These are phyloP conservation scores for Lepus europaeus DNA, from an alignment of 2,113 vertebrate genomes.

Conservation along the genomic window DNA sequence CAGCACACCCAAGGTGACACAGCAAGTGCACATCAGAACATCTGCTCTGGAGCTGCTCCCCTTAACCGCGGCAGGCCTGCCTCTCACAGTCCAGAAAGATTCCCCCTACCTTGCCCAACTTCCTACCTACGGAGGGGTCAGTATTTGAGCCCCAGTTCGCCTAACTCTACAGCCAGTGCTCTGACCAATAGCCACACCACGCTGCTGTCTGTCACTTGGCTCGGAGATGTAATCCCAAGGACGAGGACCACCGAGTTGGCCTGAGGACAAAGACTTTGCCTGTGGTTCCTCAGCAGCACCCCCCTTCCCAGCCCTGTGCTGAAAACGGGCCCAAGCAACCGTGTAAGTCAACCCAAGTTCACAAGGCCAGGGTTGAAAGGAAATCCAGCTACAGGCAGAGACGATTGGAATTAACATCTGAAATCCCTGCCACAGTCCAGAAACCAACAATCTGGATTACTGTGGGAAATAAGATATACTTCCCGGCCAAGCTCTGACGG, in stretches of 20 bases:
- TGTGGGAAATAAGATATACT: not conserved
- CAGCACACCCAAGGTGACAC: not conserved
- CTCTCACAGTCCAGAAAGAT: not conserved
- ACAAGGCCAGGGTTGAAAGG: not conserved
- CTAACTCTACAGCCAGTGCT: not conserved
- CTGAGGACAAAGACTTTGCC: not conserved
- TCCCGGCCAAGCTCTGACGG: constrained; percentile 18
- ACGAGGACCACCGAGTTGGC: not conserved
- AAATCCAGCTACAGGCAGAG: constrained; percentile 26
- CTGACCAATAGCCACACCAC: no score
- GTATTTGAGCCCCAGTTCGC: not conserved
- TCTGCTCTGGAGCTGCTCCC: not conserved
- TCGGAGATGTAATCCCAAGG: not conserved
- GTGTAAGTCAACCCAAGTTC: not conserved
- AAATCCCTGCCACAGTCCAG: constrained; percentile 15
- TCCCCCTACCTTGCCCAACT: no score
- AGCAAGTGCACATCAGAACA: not conserved
- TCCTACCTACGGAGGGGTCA: no score
- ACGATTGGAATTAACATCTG: constrained; percentile 17
- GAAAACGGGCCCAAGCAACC: not conserved
- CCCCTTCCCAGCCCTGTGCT: not conserved
- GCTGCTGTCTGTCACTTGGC: not conserved
- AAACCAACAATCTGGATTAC: constrained; percentile 47
- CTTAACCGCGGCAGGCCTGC: not conserved
- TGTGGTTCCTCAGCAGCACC: not conserved